Conservation (phyloP, 2,888 invertebrate genomes). For the Hedychridium roseum region DNA sequence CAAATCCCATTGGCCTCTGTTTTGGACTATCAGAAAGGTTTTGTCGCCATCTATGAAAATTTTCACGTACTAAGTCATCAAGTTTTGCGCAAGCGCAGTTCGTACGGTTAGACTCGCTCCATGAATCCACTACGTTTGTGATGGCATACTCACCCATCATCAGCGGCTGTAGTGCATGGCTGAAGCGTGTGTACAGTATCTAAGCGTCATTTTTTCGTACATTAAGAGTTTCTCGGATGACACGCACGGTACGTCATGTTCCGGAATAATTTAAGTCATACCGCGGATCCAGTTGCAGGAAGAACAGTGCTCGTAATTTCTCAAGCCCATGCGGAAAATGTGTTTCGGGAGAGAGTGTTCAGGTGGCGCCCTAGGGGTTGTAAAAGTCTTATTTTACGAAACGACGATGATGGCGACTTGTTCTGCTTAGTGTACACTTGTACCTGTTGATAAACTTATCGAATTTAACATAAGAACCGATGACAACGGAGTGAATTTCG, state of each 20-base stretch:
- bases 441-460: conserved; percentile 46
- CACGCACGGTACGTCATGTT: not conserved
- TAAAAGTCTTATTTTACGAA: conserved; percentile 23
- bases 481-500: conserved; percentile 11
- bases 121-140: no score
- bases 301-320: not conserved
- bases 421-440: conserved; percentile 37
- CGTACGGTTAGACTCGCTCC: no score
- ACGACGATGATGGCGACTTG: conserved; percentile 41
- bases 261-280: not conserved
- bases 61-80: no score
- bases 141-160: no score
- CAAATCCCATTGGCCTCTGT: no score
- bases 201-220: not conserved
- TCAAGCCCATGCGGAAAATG: not conserved
- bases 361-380: no score
- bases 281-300: not conserved
- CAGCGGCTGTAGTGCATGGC: no score
- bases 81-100: no score
- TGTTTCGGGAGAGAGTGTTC: conserved; percentile 5
- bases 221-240: no score
- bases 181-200: no score
- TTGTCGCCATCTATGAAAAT: no score
- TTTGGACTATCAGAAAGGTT: no score
- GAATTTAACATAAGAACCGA: conserved; percentile 19